Conservation (phyloP, 2,797 vertebrate species). For the Anas georgica region DNA sequence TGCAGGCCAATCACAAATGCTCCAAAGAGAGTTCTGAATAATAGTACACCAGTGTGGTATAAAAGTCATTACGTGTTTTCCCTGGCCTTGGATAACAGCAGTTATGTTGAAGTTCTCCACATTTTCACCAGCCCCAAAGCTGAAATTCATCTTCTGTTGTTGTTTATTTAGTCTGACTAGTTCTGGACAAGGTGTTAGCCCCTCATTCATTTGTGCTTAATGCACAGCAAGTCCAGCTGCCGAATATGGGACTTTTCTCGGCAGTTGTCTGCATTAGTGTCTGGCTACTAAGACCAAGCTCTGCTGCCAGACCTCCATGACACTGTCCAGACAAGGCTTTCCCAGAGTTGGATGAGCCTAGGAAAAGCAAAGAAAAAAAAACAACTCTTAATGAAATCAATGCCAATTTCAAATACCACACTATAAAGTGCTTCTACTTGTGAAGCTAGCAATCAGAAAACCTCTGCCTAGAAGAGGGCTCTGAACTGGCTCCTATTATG, state of each 20-base stretch:
- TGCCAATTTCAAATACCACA: not conserved
- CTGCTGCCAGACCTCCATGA: slow-evolving; percentile 35
- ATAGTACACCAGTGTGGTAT: not conserved
- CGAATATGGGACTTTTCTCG: not conserved
- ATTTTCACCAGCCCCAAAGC: not conserved
- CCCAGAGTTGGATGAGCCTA: not conserved
- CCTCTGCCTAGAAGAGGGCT: slow-evolving; percentile 28
- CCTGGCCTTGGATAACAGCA: not conserved
- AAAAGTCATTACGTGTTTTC: not conserved
- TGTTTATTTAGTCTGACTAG: slow-evolving; percentile 33
- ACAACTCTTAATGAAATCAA: not conserved
- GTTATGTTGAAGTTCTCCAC: not conserved
- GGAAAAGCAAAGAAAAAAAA: not conserved
- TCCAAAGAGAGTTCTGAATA: not conserved
- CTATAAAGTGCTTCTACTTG: slow-evolving; percentile 7
- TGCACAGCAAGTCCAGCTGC: not conserved
- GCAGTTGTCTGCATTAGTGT: not conserved
- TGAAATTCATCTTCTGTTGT: not conserved
- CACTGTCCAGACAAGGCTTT: slow-evolving; percentile 50
- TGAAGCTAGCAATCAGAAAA: slow-evolving; percentile 25
- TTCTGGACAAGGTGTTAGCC: slow-evolving; percentile 11
- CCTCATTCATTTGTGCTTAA: slow-evolving; percentile 20
- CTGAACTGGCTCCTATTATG: not conserved
- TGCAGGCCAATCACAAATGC: not conserved
- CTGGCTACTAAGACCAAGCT: not conserved